Evolutionary conservation across 1,140 invertebrate genomes (phyloP).

Genomic region (Chlorops oryzae): DNA sequence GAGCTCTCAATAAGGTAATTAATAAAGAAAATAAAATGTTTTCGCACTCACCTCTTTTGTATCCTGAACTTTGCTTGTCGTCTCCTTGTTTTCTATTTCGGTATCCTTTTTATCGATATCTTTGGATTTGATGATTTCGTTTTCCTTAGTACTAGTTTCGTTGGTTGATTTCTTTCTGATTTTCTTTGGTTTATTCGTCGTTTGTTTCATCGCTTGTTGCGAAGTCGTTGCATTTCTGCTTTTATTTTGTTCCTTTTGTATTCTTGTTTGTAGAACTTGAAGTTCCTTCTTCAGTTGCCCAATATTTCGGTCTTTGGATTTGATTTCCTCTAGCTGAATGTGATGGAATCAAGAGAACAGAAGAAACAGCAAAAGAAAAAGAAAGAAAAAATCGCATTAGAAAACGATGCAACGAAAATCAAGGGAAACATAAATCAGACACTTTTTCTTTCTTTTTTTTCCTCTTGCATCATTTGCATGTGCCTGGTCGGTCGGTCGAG

Average conservation of each 20-base stretch:
- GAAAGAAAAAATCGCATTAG: not conserved
- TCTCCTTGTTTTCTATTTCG: slow-evolving; percentile 11
- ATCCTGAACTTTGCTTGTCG: slow-evolving; percentile 32
- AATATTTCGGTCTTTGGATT: slow-evolving; percentile 56
- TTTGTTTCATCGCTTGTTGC: no score
- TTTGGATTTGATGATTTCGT: slow-evolving; percentile 4
- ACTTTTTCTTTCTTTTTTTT: no score
- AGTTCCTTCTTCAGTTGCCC: slow-evolving; percentile 52
- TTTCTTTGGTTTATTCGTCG: slow-evolving; percentile 24
- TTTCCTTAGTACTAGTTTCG: not conserved
- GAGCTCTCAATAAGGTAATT: no score
- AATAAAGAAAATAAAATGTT: not conserved
- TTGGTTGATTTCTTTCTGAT: slow-evolving; percentile 5
- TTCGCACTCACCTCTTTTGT: slow-evolving; percentile 39
- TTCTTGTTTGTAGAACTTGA: slow-evolving; percentile 34
- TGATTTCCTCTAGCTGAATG: slow-evolving; percentile 56
- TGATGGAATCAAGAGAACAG: slow-evolving; percentile 16
- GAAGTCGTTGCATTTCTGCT: slow-evolving; percentile 43
- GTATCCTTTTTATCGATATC: slow-evolving; percentile 8
- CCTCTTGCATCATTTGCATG: no score
- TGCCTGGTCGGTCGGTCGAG: no score
- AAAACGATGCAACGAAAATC: not conserved
- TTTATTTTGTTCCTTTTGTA: slow-evolving; percentile 36
- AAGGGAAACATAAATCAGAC: no score
- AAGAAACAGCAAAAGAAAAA: not conserved